Evolutionary conservation across 2,113 vertebrate genomes (phyloP).

Genomic region (Petrocephalus zakoni): DNA sequence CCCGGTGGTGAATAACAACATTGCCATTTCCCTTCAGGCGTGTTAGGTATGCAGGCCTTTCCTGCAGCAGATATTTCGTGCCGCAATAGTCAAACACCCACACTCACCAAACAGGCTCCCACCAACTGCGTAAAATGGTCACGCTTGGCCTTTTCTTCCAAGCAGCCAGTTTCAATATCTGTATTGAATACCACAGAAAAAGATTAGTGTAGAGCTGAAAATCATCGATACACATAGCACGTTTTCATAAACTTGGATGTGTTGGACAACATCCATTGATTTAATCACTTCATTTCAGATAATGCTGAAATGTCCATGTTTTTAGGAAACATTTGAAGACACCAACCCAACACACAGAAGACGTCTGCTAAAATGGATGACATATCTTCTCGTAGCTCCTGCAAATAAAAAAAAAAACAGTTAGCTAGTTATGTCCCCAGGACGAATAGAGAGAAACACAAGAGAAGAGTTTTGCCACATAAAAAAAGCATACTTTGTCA

Average conservation of each 20-base stretch:
- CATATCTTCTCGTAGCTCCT: slow-evolving; percentile 93
- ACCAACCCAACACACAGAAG: slow-evolving; percentile 85
- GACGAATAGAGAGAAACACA: background rate
- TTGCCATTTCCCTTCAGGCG: background rate
- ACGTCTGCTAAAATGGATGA: slow-evolving; percentile 95
- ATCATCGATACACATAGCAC: background rate
- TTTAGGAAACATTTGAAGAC: background rate
- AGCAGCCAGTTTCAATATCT: slow-evolving; percentile 93
- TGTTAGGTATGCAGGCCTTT: background rate
- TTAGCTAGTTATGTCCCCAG: background rate
- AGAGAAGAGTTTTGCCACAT: background rate
- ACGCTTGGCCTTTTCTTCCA: slow-evolving; percentile 96
- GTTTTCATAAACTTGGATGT: background rate
- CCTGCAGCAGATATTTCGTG: background rate
- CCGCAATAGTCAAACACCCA: background rate
- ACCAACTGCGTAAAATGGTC: slow-evolving; percentile 94
- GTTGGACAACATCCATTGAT: background rate
- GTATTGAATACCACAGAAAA: slow-evolving; percentile 20
- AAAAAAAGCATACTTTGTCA: background rate
- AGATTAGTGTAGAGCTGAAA: slow-evolving; percentile 2
- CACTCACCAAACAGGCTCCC: slow-evolving; percentile 91
- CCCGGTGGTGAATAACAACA: slow-evolving; percentile 25
- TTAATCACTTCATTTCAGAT: background rate
- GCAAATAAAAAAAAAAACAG: slow-evolving; percentile 33
- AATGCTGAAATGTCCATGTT: background rate